phyloP scores from a whole-genome alignment of 2,888 invertebrate species.

The Tyria jacobaeae region DNA sequence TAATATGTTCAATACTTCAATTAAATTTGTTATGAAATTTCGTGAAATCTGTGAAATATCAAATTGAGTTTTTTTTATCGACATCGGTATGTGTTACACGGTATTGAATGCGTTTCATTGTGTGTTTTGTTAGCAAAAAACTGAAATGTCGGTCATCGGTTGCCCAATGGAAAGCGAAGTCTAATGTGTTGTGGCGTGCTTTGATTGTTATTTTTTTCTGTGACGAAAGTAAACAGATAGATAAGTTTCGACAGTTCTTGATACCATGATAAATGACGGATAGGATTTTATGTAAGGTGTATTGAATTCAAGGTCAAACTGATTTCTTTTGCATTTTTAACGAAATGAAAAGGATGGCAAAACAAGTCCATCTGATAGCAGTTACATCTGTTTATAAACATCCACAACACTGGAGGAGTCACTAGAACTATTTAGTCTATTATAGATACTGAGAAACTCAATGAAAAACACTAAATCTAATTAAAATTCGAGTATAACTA shows the following conservation, averaged over 20 bases:
- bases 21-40: slow-evolving; percentile 81
- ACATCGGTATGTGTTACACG: slow-evolving; percentile 60
- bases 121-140: slow-evolving; percentile 63
- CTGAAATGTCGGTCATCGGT: slow-evolving; percentile 72
- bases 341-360: neutral
- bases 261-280: slow-evolving; percentile 36
- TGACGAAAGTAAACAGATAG: slow-evolving; percentile 64
- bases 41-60: slow-evolving; percentile 79
- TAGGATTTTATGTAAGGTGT: slow-evolving; percentile 24
- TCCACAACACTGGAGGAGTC: neutral
- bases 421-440: too few species aligned
- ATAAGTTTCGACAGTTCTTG: slow-evolving; percentile 46
- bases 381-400: neutral
- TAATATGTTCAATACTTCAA: slow-evolving; percentile 61
- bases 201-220: slow-evolving; percentile 41
- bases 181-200: slow-evolving; percentile 52
- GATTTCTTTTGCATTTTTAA: slow-evolving; percentile 17
- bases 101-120: slow-evolving; percentile 69
- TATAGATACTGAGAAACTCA: too few species aligned
- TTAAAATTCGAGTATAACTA: too few species aligned
- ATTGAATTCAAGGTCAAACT: slow-evolving; percentile 28
- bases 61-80: slow-evolving; percentile 72
- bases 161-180: slow-evolving; percentile 73
- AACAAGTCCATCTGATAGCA: neutral
- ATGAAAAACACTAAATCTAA: too few species aligned